Evolutionary conservation across 2,888 invertebrate species (phyloP).

Genomic region (Cantharis rufa): DNA sequence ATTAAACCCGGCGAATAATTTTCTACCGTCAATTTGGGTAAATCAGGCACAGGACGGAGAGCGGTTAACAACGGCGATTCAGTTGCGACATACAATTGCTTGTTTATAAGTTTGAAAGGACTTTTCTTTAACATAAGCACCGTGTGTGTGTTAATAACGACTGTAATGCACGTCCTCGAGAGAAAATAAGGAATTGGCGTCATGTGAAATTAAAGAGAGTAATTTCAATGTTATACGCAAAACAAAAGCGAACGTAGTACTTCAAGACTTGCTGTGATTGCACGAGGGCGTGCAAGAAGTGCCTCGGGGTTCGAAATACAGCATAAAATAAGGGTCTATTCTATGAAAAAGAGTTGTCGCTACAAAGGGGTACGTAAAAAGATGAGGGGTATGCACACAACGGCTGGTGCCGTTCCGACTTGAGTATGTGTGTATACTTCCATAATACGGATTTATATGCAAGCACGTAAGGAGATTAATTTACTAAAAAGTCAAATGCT

Average conservation of each 20-base stretch:
- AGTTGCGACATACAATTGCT: not conserved
- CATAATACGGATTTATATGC: not conserved
- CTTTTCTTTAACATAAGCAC: not conserved
- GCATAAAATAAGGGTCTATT: conserved; percentile 24
- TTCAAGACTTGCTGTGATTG: conserved; percentile 27
- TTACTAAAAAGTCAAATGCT: not conserved
- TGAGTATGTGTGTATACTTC: not conserved
- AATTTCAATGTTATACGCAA: conserved; percentile 30
- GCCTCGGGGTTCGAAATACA: conserved; percentile 21
- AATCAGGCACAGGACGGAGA: not conserved
- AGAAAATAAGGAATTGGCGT: conserved; percentile 18
- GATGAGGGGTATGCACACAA: conserved; percentile 19
- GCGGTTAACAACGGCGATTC: not conserved
- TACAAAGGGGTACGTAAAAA: conserved; percentile 22
- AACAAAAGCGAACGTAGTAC: conserved; percentile 24
- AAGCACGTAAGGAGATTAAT: not conserved
- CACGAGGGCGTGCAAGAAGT: conserved; percentile 22
- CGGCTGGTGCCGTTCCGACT: conserved; percentile 13
- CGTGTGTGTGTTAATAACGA: not conserved
- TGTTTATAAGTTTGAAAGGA: not conserved
- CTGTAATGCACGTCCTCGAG: not conserved
- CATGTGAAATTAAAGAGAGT: conserved; percentile 29
- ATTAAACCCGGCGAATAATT: not conserved
- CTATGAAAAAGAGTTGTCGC: conserved; percentile 26
- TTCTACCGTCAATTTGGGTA: not conserved